Evolutionary conservation across 2,113 vertebrate species (phyloP).

Genomic region (Arizona elegans): DNA sequence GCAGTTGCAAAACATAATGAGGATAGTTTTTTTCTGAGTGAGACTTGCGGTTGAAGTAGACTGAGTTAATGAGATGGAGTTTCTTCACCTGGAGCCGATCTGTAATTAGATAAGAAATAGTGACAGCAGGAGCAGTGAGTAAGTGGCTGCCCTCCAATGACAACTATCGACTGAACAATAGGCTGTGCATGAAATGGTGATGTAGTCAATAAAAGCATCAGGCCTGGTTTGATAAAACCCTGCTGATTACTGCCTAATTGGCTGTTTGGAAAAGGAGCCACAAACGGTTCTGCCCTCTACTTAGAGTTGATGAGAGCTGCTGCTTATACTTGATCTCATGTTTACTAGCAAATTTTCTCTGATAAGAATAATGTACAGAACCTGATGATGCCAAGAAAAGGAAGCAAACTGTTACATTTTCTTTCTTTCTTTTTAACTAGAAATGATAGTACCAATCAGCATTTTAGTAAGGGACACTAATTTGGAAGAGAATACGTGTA

Average conservation of each 20-base stretch:
- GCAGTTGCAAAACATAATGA: conserved; percentile 11
- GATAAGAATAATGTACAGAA: conserved; percentile 16
- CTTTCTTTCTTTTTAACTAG: not conserved
- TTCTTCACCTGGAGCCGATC: conserved; percentile 52
- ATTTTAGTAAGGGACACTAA: not conserved
- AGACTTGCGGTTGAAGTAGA: conserved; percentile 32
- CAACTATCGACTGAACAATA: conserved; percentile 72
- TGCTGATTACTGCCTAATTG: conserved; percentile 68
- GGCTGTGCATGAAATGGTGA: conserved; percentile 68
- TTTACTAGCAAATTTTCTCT: conserved; percentile 61
- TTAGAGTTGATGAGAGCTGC: conserved; percentile 66
- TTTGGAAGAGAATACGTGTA: not conserved
- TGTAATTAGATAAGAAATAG: conserved; percentile 74
- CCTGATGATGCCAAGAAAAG: conserved; percentile 22
- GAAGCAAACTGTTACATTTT: not conserved
- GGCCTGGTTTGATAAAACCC: conserved; percentile 66
- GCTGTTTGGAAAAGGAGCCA: conserved; percentile 72
- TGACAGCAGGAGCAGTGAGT: conserved; percentile 67
- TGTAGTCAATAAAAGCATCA: conserved; percentile 76
- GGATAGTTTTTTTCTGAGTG: conserved; percentile 13
- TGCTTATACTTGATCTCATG: conserved; percentile 61
- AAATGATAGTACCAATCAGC: not conserved
- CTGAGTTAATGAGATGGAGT: conserved; percentile 52
- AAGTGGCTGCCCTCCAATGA: conserved; percentile 68
- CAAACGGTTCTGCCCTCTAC: conserved; percentile 56